These are phyloP conservation scores for Ascidia mentula DNA, from an alignment of 23 tunicate genomes.

Conservation along the genomic window DNA sequence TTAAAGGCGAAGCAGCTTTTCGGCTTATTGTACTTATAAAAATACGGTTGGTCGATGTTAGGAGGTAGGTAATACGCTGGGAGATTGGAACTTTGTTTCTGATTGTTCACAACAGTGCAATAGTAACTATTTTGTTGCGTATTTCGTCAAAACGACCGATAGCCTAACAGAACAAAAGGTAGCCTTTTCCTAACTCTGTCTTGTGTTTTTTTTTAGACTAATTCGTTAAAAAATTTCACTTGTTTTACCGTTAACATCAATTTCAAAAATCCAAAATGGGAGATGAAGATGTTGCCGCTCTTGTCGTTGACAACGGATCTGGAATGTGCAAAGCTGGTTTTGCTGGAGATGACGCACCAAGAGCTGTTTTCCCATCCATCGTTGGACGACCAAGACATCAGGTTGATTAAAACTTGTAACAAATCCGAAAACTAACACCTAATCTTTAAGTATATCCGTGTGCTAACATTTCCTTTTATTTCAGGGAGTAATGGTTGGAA, in stretches of 20 bases:
- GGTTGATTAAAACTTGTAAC: constrained; percentile 18
- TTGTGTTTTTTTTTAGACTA: too few species aligned
- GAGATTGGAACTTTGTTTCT: too few species aligned
- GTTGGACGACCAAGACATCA: constrained; percentile 96
- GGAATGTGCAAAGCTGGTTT: constrained; percentile 99
- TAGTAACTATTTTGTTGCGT: not conserved
- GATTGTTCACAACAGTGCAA: too few species aligned
- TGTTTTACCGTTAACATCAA: too few species aligned
- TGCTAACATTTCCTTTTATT: not conserved
- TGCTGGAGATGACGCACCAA: constrained; percentile 98
- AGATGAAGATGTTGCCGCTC: constrained; percentile 75
- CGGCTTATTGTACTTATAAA: too few species aligned
- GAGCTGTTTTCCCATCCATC: constrained; percentile 96
- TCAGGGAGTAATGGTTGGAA: constrained; percentile 97
- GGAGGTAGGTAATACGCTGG: too few species aligned
- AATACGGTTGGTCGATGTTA: too few species aligned
- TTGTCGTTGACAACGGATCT: constrained; percentile 96
- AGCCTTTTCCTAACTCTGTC: too few species aligned
- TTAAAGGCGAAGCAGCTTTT: too few species aligned
- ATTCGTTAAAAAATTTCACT: not conserved
- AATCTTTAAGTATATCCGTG: not conserved
- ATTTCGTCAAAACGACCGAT: too few species aligned
- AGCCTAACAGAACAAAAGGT: too few species aligned
- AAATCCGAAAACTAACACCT: not conserved
- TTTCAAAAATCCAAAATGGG: too few species aligned